A percentile compares a stretch with the other conserved stretches of the same genome.
phyloP scores from a whole-genome alignment of 1,140 invertebrate species.

The Ruditapes philippinarum region DNA sequence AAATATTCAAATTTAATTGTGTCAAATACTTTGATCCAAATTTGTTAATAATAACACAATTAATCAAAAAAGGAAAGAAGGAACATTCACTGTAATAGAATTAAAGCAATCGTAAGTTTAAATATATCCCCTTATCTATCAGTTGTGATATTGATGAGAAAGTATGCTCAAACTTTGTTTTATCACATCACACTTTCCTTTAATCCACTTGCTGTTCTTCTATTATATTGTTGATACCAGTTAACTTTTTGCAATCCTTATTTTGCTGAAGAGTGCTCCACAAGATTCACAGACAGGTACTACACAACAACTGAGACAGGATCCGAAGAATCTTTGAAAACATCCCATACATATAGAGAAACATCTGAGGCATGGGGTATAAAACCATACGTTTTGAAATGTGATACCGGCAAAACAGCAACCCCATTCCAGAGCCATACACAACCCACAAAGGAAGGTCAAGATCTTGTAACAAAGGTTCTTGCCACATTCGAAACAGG shows the following conservation, averaged over 20 bases:
- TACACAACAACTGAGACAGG: slow-evolving; percentile 89
- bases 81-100: too few species aligned
- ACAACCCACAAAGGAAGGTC: slow-evolving; percentile 90
- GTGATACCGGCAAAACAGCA: slow-evolving; percentile 91
- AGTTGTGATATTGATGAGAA: too few species aligned
- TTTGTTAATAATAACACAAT: too few species aligned
- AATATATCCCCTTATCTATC: too few species aligned
- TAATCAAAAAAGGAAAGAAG: too few species aligned
- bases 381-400: slow-evolving; percentile 87
- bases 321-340: slow-evolving; percentile 88
- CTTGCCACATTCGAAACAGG: slow-evolving; percentile 90
- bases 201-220: too few species aligned
- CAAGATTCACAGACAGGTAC: slow-evolving; percentile 89
- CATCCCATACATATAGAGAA: slow-evolving; percentile 89
- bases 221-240: too few species aligned
- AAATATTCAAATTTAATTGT: too few species aligned
- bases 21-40: too few species aligned
- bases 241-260: slow-evolving; percentile 23
- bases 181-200: too few species aligned
- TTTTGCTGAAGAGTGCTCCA: slow-evolving; percentile 81
- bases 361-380: slow-evolving; percentile 80
- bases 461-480: slow-evolving; percentile 91
- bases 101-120: too few species aligned
- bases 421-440: slow-evolving; percentile 90
- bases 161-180: too few species aligned